Base-by-base conservation (phyloP, 1,140 invertebrate genomes). In the Lepidurus arcticus region DNA sequence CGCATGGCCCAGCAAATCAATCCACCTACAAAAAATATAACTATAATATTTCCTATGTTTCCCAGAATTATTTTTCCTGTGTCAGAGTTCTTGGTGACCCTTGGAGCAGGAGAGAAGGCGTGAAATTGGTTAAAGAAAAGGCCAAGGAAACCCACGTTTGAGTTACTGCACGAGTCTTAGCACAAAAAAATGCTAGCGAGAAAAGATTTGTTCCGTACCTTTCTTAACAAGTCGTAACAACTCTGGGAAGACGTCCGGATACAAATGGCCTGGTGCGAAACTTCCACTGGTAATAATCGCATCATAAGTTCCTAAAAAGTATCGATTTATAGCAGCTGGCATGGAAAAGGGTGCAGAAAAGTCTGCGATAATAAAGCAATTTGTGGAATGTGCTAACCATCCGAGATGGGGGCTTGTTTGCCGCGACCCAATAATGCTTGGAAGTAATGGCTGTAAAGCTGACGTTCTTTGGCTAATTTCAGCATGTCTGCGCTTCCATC, bases 401-500 rank as follows among this genome's bases (percentile, higher is more conserved):
- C 47, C 34, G 79, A 76, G 16, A 82, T 65, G 11, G 81, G 81
- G 7, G 78, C 44, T 74, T 53, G 43, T 21, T 65, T 16, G 8
- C 78, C 73, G 5, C 73, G 24, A 21, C 75, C 42, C 3, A 82
- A 44, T 13, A 81, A 78, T 74, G 80, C 73, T 24, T 75, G 42
- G 16, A 80, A 77, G 21, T 78, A 73, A 43, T 78, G 76, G 26
- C 53, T 76, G 79, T 82, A 82, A 10, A 77, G 44, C 43, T 81
- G 26, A 77, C 79, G 78, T 42, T 78, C 45, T 21, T 78, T 79
- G 7, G 80, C 73, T 24, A 76, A 21, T 11, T 73, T 74, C 47
- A 82, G 45, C 81, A 82, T 82, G 42, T 80, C 76, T 73, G 77
- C 76, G 42, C 74, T 74, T 3, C 79, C 80, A 76, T 82, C 81